Base-by-base conservation (phyloP, 1,140 invertebrate genomes). In the Chlorops oryzae region DNA sequence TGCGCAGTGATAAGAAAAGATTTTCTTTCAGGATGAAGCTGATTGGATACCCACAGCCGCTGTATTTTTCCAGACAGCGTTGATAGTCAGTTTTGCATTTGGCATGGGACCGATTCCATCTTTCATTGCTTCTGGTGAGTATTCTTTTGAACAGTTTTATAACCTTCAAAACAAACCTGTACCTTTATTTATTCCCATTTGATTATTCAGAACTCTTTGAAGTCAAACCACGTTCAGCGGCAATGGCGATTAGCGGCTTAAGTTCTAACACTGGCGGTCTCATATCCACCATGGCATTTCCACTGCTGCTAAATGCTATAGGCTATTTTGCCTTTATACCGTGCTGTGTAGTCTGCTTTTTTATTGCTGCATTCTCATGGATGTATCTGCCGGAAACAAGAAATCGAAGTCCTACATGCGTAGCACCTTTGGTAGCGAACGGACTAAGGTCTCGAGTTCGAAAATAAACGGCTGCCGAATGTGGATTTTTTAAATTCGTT, bases 221-320 rank as follows among this genome's bases (percentile, higher is more conserved):
- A 54, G 87, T 92, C 50, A 84, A 82, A 2, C 84, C 91, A 0
- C 79, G 90, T 39, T 82, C 90, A 1, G 80, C 81, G 35, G 91
- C 88, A 23, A 93, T 93, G 84, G 84, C 90, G 37, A 76, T 94
- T 48, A 90, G 90, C 9, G 90, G 90, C 44, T 77, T 92, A 48
- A 82, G 83, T 38, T 96, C 94, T 70, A 96, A 92, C 92, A 78
- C 80, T 10, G 86, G 85, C 18, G 95, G 92, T 70, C 92, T 95
- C 61, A 55, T 89, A 1, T 83, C 95, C 37, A 90, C 85, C 18
- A 82, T 91, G 76, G 74, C 77, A 21, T 91, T 92, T 74, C 86
- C 83, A 6, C 63, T 74, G 5, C 65, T 91, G 46, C 77, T 84
- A 50, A 62, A 51, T 10, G 35, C 63, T 23, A 77, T 88, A 25